A percentile compares a stretch with the other conserved stretches of the same genome.
Conservation (phyloP, 2,888 invertebrate genomes). For the Scrobipalpa costella region DNA sequence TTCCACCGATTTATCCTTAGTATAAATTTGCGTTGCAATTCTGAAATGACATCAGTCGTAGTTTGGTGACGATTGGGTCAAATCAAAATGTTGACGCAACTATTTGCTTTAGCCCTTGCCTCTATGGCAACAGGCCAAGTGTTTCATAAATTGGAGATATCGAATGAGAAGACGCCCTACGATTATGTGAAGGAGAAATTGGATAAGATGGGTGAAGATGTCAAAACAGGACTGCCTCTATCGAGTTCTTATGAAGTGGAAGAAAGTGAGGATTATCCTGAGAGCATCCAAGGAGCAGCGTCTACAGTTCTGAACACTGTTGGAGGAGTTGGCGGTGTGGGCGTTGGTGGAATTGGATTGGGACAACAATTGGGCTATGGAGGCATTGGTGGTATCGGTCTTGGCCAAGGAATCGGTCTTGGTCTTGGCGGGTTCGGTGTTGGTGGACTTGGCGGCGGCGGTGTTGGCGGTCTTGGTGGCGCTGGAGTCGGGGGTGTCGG, state of each 20-base stretch:
- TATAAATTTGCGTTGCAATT: slow-evolving; percentile 75
- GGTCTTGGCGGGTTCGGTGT: slow-evolving; percentile 49
- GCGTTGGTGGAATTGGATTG: slow-evolving; percentile 39
- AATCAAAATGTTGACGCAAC: slow-evolving; percentile 60
- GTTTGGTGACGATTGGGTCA: slow-evolving; percentile 49
- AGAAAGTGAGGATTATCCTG: slow-evolving; percentile 82
- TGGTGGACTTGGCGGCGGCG: slow-evolving; percentile 48
- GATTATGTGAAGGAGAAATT: slow-evolving; percentile 71
- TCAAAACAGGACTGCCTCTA: slow-evolving; percentile 61
- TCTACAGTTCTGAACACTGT: slow-evolving; percentile 64
- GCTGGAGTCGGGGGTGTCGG: slow-evolving; percentile 34
- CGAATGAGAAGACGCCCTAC: slow-evolving; percentile 70
- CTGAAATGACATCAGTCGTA: slow-evolving; percentile 72
- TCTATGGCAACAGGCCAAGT: slow-evolving; percentile 53
- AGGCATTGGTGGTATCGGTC: slow-evolving; percentile 45
- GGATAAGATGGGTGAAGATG: slow-evolving; percentile 59
- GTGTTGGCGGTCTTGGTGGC: slow-evolving; percentile 40
- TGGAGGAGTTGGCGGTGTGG: slow-evolving; percentile 50
- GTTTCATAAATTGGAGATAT: slow-evolving; percentile 57
- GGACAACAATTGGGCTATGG: slow-evolving; percentile 39
- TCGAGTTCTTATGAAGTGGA: slow-evolving; percentile 81
- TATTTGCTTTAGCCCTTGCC: slow-evolving; percentile 54
- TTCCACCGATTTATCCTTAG: slow-evolving; percentile 72
- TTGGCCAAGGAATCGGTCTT: slow-evolving; percentile 31
- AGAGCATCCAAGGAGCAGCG: slow-evolving; percentile 69